These are phyloP conservation scores for Pipistrellus pipistrellus DNA, from an alignment of 2,797 vertebrate species.

Conservation along the genomic window DNA sequence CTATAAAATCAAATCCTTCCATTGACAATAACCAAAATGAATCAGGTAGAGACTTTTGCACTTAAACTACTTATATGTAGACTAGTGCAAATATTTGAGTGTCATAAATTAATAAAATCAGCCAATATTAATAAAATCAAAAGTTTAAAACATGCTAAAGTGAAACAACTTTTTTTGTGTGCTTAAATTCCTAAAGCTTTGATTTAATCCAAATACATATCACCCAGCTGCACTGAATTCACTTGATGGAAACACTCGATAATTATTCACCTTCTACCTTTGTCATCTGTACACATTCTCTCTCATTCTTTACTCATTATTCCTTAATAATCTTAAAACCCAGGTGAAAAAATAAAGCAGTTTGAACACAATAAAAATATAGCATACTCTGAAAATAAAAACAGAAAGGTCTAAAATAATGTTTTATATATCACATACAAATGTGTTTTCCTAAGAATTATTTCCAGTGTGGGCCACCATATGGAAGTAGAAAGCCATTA, in stretches of 20 bases:
- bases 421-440: slow-evolving; percentile 85
- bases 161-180: slow-evolving; percentile 58
- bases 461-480: slow-evolving; percentile 87
- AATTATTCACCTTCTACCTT: slow-evolving; percentile 50
- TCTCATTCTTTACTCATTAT: background rate
- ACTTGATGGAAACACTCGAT: slow-evolving; percentile 72
- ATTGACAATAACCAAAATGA: background rate
- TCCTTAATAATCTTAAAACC: slow-evolving; percentile 63
- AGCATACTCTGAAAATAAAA: slow-evolving; percentile 80
- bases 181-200: slow-evolving; percentile 62
- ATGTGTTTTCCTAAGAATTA: slow-evolving; percentile 87
- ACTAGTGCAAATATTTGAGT: background rate
- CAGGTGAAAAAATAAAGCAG: slow-evolving; percentile 26
- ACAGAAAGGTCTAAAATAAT: slow-evolving; percentile 74
- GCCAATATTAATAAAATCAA: slow-evolving; percentile 34
- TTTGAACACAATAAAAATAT: slow-evolving; percentile 63
- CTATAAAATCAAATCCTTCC: slow-evolving; percentile 35
- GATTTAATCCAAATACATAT: slow-evolving; percentile 69
- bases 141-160: slow-evolving; percentile 45
- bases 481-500: slow-evolving; percentile 88
- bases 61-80: slow-evolving; percentile 25
- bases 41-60: background rate
- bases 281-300: background rate
- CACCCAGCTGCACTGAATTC: slow-evolving; percentile 63
- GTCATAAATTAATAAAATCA: slow-evolving; percentile 58